Evolutionary conservation across 2,888 invertebrate genomes (phyloP).

Genomic region (Dichetophora obliterata): DNA sequence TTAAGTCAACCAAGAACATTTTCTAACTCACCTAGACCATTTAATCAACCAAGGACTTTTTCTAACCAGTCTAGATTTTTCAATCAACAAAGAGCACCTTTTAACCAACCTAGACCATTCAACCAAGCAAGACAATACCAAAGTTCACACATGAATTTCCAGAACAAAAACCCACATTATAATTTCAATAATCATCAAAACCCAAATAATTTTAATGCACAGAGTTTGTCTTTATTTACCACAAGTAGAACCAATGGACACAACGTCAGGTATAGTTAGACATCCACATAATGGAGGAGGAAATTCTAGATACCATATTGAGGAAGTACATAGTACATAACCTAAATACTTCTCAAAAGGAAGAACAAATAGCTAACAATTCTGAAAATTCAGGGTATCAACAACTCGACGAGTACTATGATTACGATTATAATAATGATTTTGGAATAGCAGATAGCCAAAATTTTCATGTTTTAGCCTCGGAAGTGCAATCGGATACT

Average conservation of each 20-base stretch:
- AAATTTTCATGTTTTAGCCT: conserved; percentile 26
- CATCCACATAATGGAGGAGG: neutral
- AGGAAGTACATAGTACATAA: neutral
- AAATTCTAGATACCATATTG: neutral
- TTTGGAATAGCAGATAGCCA: conserved; percentile 2
- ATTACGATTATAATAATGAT: conserved; percentile 12
- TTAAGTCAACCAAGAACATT: neutral
- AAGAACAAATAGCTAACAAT: neutral
- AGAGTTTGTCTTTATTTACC: too few species aligned
- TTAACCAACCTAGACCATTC: too few species aligned
- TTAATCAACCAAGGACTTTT: too few species aligned
- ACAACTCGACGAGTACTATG: neutral
- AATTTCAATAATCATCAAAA: too few species aligned
- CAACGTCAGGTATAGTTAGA: neutral
- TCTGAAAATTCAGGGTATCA: neutral
- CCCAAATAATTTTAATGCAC: too few species aligned
- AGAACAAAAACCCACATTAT: too few species aligned
- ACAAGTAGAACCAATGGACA: neutral
- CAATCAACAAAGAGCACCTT: too few species aligned
- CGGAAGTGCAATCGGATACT: conserved; percentile 10
- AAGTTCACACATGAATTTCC: too few species aligned
- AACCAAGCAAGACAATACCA: too few species aligned
- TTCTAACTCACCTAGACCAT: neutral
- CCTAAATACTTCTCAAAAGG: neutral
- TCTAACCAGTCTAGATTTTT: too few species aligned